Evolutionary conservation across 2,113 vertebrate genomes (phyloP).

Genomic region (Sciurus niger): DNA sequence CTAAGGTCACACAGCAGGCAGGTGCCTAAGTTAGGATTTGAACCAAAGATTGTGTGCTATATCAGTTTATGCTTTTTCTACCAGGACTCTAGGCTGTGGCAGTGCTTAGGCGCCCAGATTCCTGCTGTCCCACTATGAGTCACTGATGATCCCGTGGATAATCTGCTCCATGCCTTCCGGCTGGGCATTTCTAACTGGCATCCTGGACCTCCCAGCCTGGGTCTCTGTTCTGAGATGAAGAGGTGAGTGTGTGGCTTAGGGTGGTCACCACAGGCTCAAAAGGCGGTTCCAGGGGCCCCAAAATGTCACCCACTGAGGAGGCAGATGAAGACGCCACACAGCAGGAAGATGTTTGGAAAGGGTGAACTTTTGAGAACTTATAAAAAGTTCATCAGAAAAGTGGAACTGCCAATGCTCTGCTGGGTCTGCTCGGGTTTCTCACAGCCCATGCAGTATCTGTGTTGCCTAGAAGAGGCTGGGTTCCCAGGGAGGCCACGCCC

Average conservation of each 20-base stretch:
- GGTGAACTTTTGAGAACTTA: background rate
- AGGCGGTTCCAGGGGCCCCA: background rate
- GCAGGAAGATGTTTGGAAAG: background rate
- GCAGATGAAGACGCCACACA: background rate
- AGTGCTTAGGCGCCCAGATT: rapidly evolving
- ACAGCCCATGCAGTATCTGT: too few relatives aligned
- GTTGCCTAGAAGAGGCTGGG: background rate
- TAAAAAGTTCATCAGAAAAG: background rate
- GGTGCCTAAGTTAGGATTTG: background rate
- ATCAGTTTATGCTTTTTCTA: background rate
- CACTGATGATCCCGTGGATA: rapidly evolving
- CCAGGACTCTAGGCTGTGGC: background rate
- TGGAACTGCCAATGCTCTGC: background rate
- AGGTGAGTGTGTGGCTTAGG: background rate
- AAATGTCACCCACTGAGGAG: background rate
- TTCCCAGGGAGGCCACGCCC: background rate
- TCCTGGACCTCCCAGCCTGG: background rate
- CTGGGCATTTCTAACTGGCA: background rate
- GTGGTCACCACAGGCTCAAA: background rate
- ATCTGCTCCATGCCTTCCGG: background rate
- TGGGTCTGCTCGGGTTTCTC: background rate
- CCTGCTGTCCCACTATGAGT: background rate
- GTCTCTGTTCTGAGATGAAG: background rate
- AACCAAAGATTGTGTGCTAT: background rate
- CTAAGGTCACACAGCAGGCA: background rate